Conservation (phyloP, 1,140 invertebrate species). For the Brachionus plicatilis region DNA sequence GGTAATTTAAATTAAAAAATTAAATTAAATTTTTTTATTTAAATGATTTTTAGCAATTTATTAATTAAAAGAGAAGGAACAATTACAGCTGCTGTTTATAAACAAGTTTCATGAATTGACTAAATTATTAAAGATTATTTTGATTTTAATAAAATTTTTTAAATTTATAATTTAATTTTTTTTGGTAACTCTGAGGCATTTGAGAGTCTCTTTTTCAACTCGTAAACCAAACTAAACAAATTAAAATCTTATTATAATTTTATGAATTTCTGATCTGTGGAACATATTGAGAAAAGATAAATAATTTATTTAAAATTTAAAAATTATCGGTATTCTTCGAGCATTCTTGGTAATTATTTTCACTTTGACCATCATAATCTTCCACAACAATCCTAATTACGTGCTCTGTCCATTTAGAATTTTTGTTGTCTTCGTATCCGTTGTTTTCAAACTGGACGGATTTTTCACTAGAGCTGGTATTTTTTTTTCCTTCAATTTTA, state of each 20-base stretch:
- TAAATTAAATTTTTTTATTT: not conserved
- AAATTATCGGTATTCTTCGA: not conserved
- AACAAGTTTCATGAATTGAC: slow-evolving; percentile 8
- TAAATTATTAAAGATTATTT: not conserved
- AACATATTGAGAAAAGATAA: not conserved
- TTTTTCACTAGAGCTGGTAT: not conserved
- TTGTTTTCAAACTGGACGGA: not conserved
- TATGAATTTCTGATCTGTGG: not conserved
- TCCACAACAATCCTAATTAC: not conserved
- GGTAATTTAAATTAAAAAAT: not conserved
- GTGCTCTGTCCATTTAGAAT: not conserved
- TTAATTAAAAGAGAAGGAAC: slow-evolving; percentile 17
- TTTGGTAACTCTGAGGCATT: not conserved
- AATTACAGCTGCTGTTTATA: slow-evolving; percentile 34
- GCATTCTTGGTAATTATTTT: not conserved
- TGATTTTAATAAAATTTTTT: not conserved
- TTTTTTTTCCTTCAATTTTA: not conserved
- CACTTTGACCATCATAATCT: not conserved
- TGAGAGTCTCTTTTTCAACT: not conserved
- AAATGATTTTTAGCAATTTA: slow-evolving; percentile 7
- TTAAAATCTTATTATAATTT: not conserved
- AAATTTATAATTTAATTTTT: not conserved
- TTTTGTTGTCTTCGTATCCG: not conserved
- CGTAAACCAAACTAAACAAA: not conserved
- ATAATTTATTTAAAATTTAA: not conserved